Conservation (phyloP, 1,140 invertebrate genomes). For the Platorchestia sp. region DNA sequence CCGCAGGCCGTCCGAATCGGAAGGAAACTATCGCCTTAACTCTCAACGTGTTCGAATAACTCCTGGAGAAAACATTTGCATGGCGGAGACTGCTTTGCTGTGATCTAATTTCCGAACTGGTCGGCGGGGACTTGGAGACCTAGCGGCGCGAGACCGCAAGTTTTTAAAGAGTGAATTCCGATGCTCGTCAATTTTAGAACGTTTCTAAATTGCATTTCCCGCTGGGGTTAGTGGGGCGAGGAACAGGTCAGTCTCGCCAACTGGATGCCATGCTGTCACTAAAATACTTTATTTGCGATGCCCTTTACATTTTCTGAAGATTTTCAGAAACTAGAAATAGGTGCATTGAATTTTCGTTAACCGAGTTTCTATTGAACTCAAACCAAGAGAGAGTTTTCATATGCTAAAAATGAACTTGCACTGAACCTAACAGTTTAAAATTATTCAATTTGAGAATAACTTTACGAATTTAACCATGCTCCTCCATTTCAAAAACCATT, state of each 20-base stretch:
- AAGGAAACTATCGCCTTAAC: slow-evolving; percentile 50
- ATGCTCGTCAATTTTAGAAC: not conserved
- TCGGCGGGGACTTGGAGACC: not conserved
- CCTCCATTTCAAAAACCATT: not conserved
- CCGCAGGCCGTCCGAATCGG: not conserved
- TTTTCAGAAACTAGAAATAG: not conserved
- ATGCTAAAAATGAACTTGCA: not conserved
- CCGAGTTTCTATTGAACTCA: not conserved
- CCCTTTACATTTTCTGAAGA: not conserved
- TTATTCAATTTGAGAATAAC: not conserved
- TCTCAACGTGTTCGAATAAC: slow-evolving; percentile 12
- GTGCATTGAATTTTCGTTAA: not conserved
- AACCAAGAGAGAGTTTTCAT: not conserved
- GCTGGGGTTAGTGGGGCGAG: not conserved
- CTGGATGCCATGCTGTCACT: not conserved
- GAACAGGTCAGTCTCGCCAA: not conserved
- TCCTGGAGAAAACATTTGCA: slow-evolving; percentile 37
- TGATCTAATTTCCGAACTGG: slow-evolving; percentile 36
- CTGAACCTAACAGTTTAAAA: not conserved
- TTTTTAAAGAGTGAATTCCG: not conserved
- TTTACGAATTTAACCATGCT: not conserved
- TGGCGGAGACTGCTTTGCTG: slow-evolving; percentile 22
- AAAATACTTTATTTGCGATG: not conserved
- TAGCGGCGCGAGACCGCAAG: not conserved
- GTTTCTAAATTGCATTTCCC: slow-evolving; percentile 8